These are phyloP conservation scores for Hylaea fasciaria DNA, from an alignment of 2,888 invertebrate genomes.

Conservation along the genomic window DNA sequence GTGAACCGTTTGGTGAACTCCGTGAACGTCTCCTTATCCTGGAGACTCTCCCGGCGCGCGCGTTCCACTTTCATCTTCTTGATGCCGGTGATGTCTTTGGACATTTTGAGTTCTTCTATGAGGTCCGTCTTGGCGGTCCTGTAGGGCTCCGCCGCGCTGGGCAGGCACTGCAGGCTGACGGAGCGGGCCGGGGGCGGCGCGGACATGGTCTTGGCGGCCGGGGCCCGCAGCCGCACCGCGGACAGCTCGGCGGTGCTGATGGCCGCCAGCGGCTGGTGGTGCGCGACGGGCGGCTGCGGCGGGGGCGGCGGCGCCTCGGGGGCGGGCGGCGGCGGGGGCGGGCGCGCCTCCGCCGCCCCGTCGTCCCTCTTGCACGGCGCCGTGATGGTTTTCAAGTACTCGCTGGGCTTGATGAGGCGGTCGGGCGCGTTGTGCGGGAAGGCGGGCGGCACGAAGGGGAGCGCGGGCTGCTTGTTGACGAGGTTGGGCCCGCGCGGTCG, in stretches of 20 bases:
- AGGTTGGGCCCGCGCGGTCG: constrained; percentile 86
- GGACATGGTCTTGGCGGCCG: constrained; percentile 92
- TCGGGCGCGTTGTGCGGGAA: constrained; percentile 93
- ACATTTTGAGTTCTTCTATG: constrained; percentile 96
- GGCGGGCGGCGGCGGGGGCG: constrained; percentile 85
- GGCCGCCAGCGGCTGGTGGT: constrained; percentile 91
- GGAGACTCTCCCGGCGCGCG: constrained; percentile 92
- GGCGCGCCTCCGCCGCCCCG: constrained; percentile 84
- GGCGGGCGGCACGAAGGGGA: constrained; percentile 96
- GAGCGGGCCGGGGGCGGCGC: constrained; percentile 88
- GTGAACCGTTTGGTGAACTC: constrained; percentile 94
- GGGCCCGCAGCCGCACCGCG: constrained; percentile 91
- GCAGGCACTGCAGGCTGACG: constrained; percentile 89
- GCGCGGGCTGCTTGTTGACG: constrained; percentile 93
- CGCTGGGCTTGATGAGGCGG: constrained; percentile 95
- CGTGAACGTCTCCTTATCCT: constrained; percentile 92
- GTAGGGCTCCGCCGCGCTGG: constrained; percentile 88
- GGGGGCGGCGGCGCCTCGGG: constrained; percentile 72
- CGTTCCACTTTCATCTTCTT: constrained; percentile 96
- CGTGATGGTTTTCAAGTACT: constrained; percentile 94
- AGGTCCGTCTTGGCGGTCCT: constrained; percentile 92
- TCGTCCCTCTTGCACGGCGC: constrained; percentile 85
- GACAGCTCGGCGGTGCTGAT: constrained; percentile 95
- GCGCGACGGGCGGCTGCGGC: constrained; percentile 61
- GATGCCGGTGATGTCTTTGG: constrained; percentile 96